Evolutionary conservation across 2,888 invertebrate species (phyloP), one percentile per base, ranked within the genome.

Genomic region (Dendrolimus pini): DNA sequence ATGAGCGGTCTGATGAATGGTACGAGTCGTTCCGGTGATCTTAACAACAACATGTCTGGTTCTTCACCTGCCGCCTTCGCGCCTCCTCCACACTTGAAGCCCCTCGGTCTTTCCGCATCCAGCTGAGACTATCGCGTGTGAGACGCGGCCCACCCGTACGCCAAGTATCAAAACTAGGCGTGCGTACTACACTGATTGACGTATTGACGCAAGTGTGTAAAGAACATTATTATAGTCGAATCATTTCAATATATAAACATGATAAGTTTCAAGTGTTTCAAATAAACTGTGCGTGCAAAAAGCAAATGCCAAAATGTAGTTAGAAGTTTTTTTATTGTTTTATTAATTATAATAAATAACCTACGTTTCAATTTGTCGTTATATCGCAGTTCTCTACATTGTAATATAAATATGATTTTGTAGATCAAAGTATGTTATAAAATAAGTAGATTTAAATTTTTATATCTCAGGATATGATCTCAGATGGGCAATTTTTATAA

Each of bases 31-130:
- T 83, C 93, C 57, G 93, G 93, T n/a, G 94, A 94, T 77, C 81
- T 93, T 67, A 93, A 94, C 89, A 94, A 94, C 87, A 94, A 94
- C 83, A 93, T 93, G 93, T 93, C 93, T 13, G 92, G 89, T 64
- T 78, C 92, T 62, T 86, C 86, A 41, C 80, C 89, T 54, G 88
- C 89, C 14, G 75, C 86, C 52, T 87, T 86, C 74, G 72, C 78
- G 59, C 80, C 91, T 1, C 92, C 92, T 61, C 82, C 92, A 70
- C 93, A 92, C 82, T 89, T 92, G 74, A 89, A 91, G 72, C 90
- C 93, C 60, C 90, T 93, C 60, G 92, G 93, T 58, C 85, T 93
- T 54, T 93, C 93, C 0, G 92, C 93, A 77, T 90, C 93, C 77
- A 93, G 93, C 93, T 93, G 93, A 93, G 93, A 92, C 72, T 89